Base-by-base conservation (phyloP, 2,888 invertebrate genomes). In the Antitype chi region DNA sequence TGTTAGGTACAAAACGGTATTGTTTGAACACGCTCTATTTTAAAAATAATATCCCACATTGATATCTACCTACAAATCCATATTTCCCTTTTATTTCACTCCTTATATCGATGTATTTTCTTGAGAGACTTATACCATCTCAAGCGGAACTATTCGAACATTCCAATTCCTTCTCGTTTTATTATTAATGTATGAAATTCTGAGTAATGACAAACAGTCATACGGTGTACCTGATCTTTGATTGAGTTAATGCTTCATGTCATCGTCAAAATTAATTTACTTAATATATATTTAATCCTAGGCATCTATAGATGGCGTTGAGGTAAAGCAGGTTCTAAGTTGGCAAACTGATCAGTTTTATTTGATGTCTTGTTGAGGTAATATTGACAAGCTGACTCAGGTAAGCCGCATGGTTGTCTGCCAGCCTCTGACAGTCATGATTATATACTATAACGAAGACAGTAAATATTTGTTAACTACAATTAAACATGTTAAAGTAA, bases 31-130 rank as follows among this genome's bases (percentile, higher is more conserved):
- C 69, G 68, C 82, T 87, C 77, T 73, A 79, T 87, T 85, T 79
- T 64, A 76, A 47, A 55, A 80, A 28, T 25, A 75, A 25, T 66
- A 67, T 60, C 59, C 64, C 49, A 55, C 85, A 87, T 82, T 77
- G 78, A 85, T 87, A 89, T 82, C 89, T 90, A 91, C 78, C 84
- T 85, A 89, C 83, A 79, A 85, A 82, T 84, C 76, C 85, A 80
- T 80, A 68, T 72, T 80, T 74, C n/a, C 63, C 74, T 15, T 85
- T 38, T 47, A 81, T 11, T 63, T 47, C 57, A 70, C 32, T 63
- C 17, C 62, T 68, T 83, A 82, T 25, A 64, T 88, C 78, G 88
- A 88, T 88, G 87, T 86, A 57, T 64, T 63, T 82, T 49, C 59
- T 62, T 68, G 59, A 79, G 64, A 74, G 2, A 70, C 63, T 66